Base-by-base conservation (phyloP, 2,797 vertebrate genomes). In the Gallirallus australis region DNA sequence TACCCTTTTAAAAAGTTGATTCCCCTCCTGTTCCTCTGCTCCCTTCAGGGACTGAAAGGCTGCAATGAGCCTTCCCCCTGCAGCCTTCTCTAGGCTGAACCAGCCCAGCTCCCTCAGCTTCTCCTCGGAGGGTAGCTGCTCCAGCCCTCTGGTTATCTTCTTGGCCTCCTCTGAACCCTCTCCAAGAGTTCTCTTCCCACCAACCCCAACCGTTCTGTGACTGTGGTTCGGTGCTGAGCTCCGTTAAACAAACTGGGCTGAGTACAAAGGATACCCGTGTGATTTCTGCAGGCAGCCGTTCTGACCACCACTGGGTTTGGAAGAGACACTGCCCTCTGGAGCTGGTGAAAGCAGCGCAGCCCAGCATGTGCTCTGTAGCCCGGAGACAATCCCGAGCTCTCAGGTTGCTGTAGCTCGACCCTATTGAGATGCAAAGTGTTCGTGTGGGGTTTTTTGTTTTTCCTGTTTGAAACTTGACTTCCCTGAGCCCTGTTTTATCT, bases 341-440 rank as follows among this genome's bases (percentile, higher is more conserved):
- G 2, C 17, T 15, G 66, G 25, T 35, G 68, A 42, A 42, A 64
- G 40, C 45, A 47, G 33, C 7, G 4, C 12, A 61, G 31, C 15
- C 0, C 28, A 15, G 8, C 21, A 7, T 3, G 0, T 33, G 35
- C 40, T 86, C 37, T 61, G 31, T 19, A 20, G 45, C 10, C 3
- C n/a, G 25, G 20, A 24, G 82, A 35, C 75, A 42, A 39, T 20
- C 12, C 45, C 19, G 3, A 1, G 6, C 15, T 52, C 9, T 27
- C 31, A 8, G 11, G 63, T 24, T 31, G 31, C 4, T 10, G 19
- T 21, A 30, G 13, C 15, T 0, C 3, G 12, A 21, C 14, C 25
- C 19, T 2, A 1, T 10, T 13, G 11, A 64, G 57, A 31, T 0
- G 1, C 8, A 24, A 69, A 45, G 28, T 12, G 3, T 52, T 42